phyloP scores from a whole-genome alignment of 2,888 invertebrate species.

The Helobdella robusta region DNA sequence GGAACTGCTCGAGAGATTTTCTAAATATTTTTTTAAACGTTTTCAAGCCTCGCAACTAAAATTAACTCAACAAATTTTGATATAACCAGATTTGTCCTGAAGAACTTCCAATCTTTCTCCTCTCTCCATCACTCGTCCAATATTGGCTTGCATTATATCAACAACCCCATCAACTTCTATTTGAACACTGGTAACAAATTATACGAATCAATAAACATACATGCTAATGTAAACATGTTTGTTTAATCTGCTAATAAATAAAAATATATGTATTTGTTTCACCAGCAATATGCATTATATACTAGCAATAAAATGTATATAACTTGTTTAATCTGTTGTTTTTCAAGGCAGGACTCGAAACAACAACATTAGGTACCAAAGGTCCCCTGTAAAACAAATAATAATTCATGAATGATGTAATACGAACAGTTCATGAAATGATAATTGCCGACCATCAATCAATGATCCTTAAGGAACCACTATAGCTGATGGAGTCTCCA shows the following conservation, averaged over 20 bases:
- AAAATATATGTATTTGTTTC: background rate
- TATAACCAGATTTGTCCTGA: conserved; percentile 46
- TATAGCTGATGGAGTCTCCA: too few species aligned
- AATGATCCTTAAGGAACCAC: too few species aligned
- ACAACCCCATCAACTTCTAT: conserved; percentile 46
- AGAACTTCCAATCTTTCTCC: conserved; percentile 46
- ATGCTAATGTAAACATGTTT: background rate
- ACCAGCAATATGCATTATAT: too few species aligned
- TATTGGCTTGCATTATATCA: conserved; percentile 46
- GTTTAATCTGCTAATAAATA: background rate
- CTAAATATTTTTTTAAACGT: conserved; percentile 34
- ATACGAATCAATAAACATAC: background rate
- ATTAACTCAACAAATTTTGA: background rate
- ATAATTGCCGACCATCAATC: too few species aligned
- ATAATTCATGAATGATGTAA: too few species aligned
- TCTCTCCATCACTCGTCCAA: conserved; percentile 44
- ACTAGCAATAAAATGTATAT: too few species aligned
- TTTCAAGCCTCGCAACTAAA: background rate
- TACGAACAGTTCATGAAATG: too few species aligned
- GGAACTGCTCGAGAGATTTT: conserved; percentile 41
- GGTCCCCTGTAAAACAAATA: conserved; percentile 9
- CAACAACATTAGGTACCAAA: conserved; percentile 17
- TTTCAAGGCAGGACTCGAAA: conserved; percentile 13
- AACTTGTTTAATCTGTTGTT: background rate
- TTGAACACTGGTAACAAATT: conserved; percentile 37